phyloP scores from a whole-genome alignment of 2,888 invertebrate species.

The Drosophila nr. medialis region DNA sequence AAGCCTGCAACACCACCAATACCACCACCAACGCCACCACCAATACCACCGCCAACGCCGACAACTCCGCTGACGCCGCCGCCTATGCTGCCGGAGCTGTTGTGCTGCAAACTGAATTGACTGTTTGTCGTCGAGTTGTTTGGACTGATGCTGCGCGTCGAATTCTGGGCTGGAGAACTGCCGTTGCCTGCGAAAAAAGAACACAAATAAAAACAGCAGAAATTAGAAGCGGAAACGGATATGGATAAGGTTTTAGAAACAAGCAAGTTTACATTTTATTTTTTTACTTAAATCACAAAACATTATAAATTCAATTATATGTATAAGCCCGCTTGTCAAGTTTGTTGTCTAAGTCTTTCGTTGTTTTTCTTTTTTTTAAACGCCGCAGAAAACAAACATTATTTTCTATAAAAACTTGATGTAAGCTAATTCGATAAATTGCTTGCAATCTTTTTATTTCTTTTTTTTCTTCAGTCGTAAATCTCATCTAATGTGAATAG shows the following conservation, averaged over 20 bases:
- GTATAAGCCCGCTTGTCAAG: background rate
- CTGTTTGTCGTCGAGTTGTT: conserved; percentile 85
- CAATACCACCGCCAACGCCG: conserved; percentile 35
- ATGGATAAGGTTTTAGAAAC: background rate
- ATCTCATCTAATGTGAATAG: background rate
- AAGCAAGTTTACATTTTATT: background rate
- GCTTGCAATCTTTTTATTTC: background rate
- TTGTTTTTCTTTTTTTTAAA: background rate
- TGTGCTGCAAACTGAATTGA: conserved; percentile 85
- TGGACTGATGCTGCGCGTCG: conserved; percentile 85
- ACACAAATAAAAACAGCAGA: conserved; percentile 13
- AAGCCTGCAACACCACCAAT: conserved; percentile 49
- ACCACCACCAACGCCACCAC: conserved; percentile 36
- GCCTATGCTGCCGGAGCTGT: conserved; percentile 85
- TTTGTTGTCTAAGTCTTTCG: conserved; percentile 1
- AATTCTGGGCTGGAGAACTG: conserved; percentile 85
- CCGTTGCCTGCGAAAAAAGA: conserved; percentile 83
- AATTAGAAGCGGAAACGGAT: conserved; percentile 24
- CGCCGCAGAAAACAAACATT: background rate
- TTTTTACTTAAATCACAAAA: background rate
- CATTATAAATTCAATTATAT: background rate
- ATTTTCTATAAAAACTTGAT: background rate
- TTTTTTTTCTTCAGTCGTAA: background rate
- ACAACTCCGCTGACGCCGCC: conserved; percentile 46
- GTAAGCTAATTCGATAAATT: background rate